phyloP scores from a whole-genome alignment of 2,888 invertebrate species.

The Watsonalla cultraria region DNA sequence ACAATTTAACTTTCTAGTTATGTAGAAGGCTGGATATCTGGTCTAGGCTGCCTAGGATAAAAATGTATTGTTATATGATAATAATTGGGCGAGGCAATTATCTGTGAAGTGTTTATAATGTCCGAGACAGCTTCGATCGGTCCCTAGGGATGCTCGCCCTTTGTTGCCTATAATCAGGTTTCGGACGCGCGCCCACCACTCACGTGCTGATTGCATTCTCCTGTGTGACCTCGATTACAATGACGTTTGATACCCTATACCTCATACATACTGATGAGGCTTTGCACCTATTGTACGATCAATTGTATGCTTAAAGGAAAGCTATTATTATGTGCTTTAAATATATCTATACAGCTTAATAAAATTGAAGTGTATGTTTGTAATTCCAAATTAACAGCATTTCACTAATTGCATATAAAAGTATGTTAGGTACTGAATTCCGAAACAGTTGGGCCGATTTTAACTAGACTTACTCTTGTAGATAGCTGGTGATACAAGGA shows the following conservation, averaged over 20 bases:
- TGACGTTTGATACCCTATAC: background rate
- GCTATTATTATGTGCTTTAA: background rate
- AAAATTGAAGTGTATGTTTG: too few species aligned
- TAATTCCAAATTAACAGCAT: too few species aligned
- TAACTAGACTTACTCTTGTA: too few species aligned
- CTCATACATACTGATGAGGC: conserved; percentile 4
- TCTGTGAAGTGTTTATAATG: conserved; percentile 16
- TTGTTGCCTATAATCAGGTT: conserved; percentile 32
- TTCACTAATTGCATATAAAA: background rate
- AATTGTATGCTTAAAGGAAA: background rate
- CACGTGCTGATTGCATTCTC: conserved; percentile 24
- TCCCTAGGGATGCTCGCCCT: conserved; percentile 15
- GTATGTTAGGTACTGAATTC: background rate
- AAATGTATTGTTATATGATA: conserved; percentile 8
- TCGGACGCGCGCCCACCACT: conserved; percentile 11
- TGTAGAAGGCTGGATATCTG: background rate
- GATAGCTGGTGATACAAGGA: too few species aligned
- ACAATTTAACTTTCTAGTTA: conserved; percentile 53
- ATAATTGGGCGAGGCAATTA: conserved; percentile 22
- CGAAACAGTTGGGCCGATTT: too few species aligned
- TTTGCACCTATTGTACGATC: background rate
- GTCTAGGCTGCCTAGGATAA: conserved; percentile 5
- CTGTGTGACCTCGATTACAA: conserved; percentile 13
- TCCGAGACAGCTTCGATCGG: conserved; percentile 12
- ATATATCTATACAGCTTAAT: too few species aligned